These are phyloP conservation scores for Tetrapedia diversipes DNA, from an alignment of 2,888 invertebrate genomes.

Conservation along the genomic window DNA sequence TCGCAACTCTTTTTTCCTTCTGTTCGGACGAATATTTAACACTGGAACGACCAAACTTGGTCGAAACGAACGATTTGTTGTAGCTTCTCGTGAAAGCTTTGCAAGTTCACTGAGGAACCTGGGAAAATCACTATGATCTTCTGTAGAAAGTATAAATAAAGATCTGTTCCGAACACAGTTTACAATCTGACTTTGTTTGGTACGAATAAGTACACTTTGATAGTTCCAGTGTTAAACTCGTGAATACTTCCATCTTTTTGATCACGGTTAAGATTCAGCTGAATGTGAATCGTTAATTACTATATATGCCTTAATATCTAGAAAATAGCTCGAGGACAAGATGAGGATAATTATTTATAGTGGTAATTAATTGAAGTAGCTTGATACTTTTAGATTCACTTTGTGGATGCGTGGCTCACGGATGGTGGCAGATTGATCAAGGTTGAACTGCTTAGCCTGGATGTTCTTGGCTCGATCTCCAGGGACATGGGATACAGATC, in stretches of 20 bases:
- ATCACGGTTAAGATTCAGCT: slow-evolving; percentile 2
- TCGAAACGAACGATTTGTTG: no score
- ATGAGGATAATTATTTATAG: slow-evolving; percentile 25
- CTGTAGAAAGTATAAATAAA: no score
- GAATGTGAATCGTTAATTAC: not conserved
- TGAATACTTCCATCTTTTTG: not conserved
- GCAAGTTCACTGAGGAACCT: no score
- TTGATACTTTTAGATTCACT: slow-evolving; percentile 44
- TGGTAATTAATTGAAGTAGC: slow-evolving; percentile 9
- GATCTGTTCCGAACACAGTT: no score
- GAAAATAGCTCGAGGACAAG: slow-evolving; percentile 24
- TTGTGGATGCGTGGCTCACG: slow-evolving; percentile 64
- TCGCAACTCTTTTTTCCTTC: not conserved
- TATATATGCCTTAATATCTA: slow-evolving; percentile 20
- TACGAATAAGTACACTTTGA: no score
- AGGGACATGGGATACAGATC: slow-evolving; percentile 92
- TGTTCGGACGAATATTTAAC: slow-evolving; percentile 10
- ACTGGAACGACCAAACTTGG: no score
- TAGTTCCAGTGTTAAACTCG: no score
- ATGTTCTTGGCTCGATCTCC: slow-evolving; percentile 92
- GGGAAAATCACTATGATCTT: no score
- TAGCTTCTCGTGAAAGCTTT: no score
- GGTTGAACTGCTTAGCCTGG: slow-evolving; percentile 84
- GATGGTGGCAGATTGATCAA: slow-evolving; percentile 72
- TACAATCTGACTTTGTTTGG: no score